Evolutionary conservation across 2,888 invertebrate genomes (phyloP), one percentile per base, ranked within the genome.

Genomic region (Cybosia mesomella): DNA sequence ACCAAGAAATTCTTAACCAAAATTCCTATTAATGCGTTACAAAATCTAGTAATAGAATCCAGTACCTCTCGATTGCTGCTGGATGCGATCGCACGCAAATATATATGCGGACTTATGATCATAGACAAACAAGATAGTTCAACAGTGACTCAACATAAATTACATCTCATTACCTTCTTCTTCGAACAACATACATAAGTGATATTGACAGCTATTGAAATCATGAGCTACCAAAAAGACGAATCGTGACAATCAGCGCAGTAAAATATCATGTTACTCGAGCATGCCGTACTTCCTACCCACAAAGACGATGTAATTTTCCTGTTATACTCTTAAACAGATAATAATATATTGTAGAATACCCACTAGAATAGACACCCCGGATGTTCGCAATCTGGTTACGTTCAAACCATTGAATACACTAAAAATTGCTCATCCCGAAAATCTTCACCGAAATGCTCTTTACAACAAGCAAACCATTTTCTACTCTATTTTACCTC

Each of bases 371-470:
- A 94, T 92, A 92, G 91, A 85, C 85, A 92, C 93, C 92, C 94
- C 94, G 95, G 94, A 94, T 93, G 94, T 93, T 84, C 91, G 91
- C 94, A 92, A 94, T 94, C 93, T 93, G 81, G 91, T 91, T 93
- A 90, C 86, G 91, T 92, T 88, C 94, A 86, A 89, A 82, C 89
- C 94, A 94, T 89, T 94, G 93, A 92, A 89, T 90, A 93, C 92
- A 93, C 93, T 92, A 88, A 91, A 93, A 91, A 93, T 92, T 93
- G 93, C 92, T 92, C 94, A 94, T 92, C 92, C 90, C 89, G 87
- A 22, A 61, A 89, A 82, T 85, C 83, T 83, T 83, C 73, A 58
- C 71, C 71, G 59, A 58, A 68, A 71, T n/a, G 69, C 66, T 77
- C 67, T 71, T 15, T 49, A 11, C 4, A 64, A 28, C 34, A 24